Conservation (phyloP, 2,888 invertebrate genomes). For the Hirudinaria manillensis region DNA sequence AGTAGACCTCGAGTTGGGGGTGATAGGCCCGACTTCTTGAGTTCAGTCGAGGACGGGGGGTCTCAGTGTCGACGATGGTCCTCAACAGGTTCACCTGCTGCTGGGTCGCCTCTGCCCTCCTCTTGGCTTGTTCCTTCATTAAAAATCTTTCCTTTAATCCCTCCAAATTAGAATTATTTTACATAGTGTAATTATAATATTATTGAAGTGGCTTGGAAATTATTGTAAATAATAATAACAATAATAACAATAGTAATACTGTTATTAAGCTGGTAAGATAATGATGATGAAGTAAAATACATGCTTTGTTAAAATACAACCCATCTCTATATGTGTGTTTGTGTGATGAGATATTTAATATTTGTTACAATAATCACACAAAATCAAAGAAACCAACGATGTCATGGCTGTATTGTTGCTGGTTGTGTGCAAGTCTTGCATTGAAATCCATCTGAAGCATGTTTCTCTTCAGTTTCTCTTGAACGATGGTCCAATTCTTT, state of each 20-base stretch:
- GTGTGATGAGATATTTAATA: not conserved
- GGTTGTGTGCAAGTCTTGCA: constrained; percentile 46
- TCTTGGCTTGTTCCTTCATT: constrained; percentile 44
- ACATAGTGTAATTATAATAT: constrained; percentile 36
- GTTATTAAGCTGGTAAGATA: too few relatives aligned
- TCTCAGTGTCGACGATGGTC: constrained; percentile 44
- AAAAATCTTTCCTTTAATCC: constrained; percentile 43
- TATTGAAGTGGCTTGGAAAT: not conserved
- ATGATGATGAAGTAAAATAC: too few relatives aligned
- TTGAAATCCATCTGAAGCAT: constrained; percentile 64
- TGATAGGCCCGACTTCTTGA: constrained; percentile 2
- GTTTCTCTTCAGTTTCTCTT: constrained; percentile 58
- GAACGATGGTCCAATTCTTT: constrained; percentile 57
- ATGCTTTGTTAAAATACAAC: too few relatives aligned
- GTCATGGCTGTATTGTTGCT: constrained; percentile 42
- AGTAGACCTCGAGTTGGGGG: not conserved
- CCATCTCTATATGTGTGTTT: too few relatives aligned
- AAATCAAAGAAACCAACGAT: constrained; percentile 39
- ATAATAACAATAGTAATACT: too few relatives aligned
- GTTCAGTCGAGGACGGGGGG: constrained; percentile 36
- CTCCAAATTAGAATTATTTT: constrained; percentile 41
- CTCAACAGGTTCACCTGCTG: constrained; percentile 48
- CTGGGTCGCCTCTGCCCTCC: constrained; percentile 46
- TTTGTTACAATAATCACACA: not conserved
- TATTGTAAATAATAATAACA: too few relatives aligned